Evolutionary conservation across 2,113 vertebrate species (phyloP).

Genomic region (Sapajus apella): DNA sequence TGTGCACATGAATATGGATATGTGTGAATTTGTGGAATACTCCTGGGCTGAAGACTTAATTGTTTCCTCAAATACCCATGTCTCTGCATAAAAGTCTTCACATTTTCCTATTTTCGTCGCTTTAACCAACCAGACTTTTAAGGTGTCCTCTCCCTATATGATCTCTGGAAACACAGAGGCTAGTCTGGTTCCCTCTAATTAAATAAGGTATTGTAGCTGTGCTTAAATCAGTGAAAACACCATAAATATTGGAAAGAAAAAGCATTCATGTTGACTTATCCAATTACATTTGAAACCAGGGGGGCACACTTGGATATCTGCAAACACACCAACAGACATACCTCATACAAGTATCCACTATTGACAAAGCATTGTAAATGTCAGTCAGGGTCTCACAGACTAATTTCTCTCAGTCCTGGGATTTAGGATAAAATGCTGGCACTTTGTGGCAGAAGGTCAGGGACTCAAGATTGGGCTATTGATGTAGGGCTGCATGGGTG

Average conservation of each 20-base stretch:
- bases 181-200: neutral
- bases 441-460: neutral
- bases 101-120: slow-evolving; percentile 23
- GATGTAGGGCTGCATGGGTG: neutral
- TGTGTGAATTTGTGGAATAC: neutral
- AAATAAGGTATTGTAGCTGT: neutral
- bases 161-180: neutral
- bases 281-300: neutral
- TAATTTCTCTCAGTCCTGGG: neutral
- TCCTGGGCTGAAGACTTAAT: neutral
- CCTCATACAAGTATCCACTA: neutral
- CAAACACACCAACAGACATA: neutral
- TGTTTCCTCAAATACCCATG: slow-evolving; percentile 28
- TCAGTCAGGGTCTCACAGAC: neutral
- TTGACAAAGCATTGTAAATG: neutral
- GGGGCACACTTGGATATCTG: neutral
- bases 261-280: neutral
- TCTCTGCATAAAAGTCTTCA: neutral
- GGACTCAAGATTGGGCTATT: neutral
- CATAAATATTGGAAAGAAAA: neutral
- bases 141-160: neutral
- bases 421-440: neutral
- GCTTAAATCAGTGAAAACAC: neutral
- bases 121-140: neutral
- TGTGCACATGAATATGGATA: slow-evolving; percentile 34